Evolutionary conservation across 2,113 vertebrate species (phyloP).

Genomic region (Melanerpes formicivorus): DNA sequence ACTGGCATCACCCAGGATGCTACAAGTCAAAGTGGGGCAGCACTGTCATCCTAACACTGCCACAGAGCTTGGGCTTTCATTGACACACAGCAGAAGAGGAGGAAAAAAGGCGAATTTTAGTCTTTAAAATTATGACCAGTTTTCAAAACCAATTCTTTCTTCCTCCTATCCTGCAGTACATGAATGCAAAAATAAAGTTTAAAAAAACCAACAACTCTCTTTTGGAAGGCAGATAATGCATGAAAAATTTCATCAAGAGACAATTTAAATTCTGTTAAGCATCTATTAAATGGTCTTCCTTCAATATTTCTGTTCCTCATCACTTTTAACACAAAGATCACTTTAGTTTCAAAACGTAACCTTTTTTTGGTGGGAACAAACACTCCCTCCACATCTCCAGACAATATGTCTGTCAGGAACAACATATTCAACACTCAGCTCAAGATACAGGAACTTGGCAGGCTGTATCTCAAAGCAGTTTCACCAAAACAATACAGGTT

Average conservation of each 20-base stretch:
- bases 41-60: background rate
- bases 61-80: fast-evolving
- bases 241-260: background rate
- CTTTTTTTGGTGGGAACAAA: background rate
- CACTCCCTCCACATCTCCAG: background rate
- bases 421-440: background rate
- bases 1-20: background rate
- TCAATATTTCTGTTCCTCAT: background rate
- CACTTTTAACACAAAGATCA: background rate
- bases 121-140: background rate
- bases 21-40: background rate
- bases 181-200: background rate
- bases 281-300: background rate
- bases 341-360: background rate
- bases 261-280: background rate
- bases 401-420: background rate
- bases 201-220: background rate
- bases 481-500: constrained; percentile 23
- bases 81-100: background rate
- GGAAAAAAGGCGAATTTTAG: background rate
- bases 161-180: background rate
- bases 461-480: background rate
- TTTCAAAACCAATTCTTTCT: background rate
- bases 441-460: constrained; percentile 21
- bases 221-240: background rate